Base-by-base conservation (phyloP, 2,888 invertebrate genomes). In the Macaria liturata region DNA sequence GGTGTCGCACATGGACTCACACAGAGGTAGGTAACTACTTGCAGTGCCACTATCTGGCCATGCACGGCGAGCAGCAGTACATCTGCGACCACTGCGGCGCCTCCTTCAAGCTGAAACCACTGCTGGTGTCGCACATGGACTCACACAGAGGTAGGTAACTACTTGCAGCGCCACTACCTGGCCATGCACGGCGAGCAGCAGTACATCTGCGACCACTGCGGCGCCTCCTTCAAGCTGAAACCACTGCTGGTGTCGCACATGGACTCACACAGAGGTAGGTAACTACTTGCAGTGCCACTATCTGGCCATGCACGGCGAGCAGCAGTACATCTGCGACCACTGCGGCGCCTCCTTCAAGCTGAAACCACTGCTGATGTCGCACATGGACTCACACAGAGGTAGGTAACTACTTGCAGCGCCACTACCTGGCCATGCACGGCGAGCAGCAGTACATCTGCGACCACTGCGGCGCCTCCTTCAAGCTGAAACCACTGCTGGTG, bases 141-240 rank as follows among this genome's bases (percentile, higher is more conserved):
- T n/a, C n/a, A n/a, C n/a, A n/a, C n/a, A n/a, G n/a, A n/a, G n/a
- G 6, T 37, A 37, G 9, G 47, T 37, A n/a, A 45, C 46, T 47
- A 6, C 46, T 49, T 71, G 0, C 76, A 90, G 90, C 78, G 87
- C 0, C 90, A 90, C 63, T 7, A 6, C 9, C 9, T 68, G n/a
- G 71, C 72, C 59, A 77, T 66, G 43, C 90, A 90, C 61, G 64
- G 73, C 1, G 71, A 74, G 31, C 57, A 60, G 0, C 51, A 71
- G 65, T 88, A 65, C 64, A 74, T 80, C 0, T 91, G 90, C 57
- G 88, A 88, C 62, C 68, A 80, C 64, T 91, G 91, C 72, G 66
- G 64, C 4, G 78, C 83, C 9, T 42, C 71, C 34, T 88, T 88
- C 76, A 83, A 81, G 47, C 49, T 72, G 3, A 87, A 81, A 62